Conservation (phyloP, 2,113 vertebrate genomes). For the Sinocyclocheilus rhinocerous region DNA sequence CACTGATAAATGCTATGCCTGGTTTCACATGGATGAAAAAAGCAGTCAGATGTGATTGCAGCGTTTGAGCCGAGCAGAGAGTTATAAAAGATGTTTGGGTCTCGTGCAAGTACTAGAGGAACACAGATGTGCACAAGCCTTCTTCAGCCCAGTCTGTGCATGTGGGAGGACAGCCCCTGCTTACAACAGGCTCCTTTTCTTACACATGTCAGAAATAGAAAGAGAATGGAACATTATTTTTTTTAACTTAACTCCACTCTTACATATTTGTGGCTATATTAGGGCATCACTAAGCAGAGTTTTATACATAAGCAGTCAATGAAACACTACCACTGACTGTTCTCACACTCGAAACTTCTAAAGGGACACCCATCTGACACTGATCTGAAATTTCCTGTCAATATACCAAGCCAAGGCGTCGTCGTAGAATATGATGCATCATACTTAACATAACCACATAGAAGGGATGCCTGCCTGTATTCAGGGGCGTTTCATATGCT, state of each 20-base stretch:
- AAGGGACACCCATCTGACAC: conserved; percentile 33
- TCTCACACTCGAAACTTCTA: conserved; percentile 41
- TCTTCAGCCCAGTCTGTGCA: neutral
- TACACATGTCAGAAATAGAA: conserved; percentile 9
- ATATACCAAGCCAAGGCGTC: conserved; percentile 59
- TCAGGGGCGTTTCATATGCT: conserved; percentile 5
- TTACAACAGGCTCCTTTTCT: conserved; percentile 13
- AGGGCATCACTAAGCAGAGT: neutral
- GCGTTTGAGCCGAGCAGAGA: neutral
- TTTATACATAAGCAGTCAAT: conserved; percentile 4
- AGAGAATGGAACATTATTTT: neutral
- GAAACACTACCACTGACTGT: conserved; percentile 9
- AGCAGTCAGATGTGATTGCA: neutral
- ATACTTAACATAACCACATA: conserved; percentile 51
- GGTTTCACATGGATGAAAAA: neutral
- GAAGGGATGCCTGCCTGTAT: conserved; percentile 3
- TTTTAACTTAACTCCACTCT: neutral
- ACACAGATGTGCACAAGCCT: conserved; percentile 32
- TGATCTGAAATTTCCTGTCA: conserved; percentile 65
- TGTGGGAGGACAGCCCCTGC: neutral
- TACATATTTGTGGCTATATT: conserved; percentile 20
- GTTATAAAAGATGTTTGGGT: conserved; percentile 26
- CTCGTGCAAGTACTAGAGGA: neutral
- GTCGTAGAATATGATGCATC: conserved; percentile 56
- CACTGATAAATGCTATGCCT: neutral